Conservation (phyloP, 2,888 invertebrate genomes). For the Ernsta delagoae region DNA sequence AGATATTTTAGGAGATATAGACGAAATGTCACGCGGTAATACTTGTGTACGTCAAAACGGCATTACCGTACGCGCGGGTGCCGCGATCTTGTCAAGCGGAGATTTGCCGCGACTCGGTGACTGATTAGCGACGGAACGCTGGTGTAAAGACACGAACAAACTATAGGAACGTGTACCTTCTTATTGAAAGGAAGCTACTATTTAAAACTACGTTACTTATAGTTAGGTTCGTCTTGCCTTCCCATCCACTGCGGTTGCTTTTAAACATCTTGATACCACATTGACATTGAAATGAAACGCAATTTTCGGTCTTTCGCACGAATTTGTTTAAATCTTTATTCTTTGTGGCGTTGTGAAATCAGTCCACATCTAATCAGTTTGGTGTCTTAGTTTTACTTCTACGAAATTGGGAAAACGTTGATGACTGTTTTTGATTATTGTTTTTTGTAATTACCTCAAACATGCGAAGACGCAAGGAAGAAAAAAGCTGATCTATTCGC, state of each 20-base stretch:
- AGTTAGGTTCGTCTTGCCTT: neutral
- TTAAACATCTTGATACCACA: neutral
- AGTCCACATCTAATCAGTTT: too few species aligned
- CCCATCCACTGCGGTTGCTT: neutral
- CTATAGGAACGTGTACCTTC: neutral
- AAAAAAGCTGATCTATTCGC: too few species aligned
- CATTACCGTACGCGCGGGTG: conserved; percentile 40
- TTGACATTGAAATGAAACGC: neutral
- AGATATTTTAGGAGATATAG: neutral
- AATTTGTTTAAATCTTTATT: too few species aligned
- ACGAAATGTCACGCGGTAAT: neutral
- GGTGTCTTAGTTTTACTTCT: too few species aligned
- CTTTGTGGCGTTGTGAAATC: too few species aligned
- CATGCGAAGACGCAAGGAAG: too few species aligned
- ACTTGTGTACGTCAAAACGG: conserved; percentile 66
- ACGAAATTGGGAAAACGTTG: too few species aligned
- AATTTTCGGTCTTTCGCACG: too few species aligned
- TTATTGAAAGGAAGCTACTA: neutral
- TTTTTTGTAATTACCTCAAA: too few species aligned
- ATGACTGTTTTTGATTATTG: too few species aligned
- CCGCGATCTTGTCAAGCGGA: conserved; percentile 46
- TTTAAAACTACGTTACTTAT: neutral
- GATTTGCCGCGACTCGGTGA: conserved; percentile 29
- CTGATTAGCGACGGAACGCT: conserved; percentile 20
- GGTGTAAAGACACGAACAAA: neutral